Evolutionary conservation across 2,113 vertebrate species (phyloP).

Genomic region (Struthidea cinerea): DNA sequence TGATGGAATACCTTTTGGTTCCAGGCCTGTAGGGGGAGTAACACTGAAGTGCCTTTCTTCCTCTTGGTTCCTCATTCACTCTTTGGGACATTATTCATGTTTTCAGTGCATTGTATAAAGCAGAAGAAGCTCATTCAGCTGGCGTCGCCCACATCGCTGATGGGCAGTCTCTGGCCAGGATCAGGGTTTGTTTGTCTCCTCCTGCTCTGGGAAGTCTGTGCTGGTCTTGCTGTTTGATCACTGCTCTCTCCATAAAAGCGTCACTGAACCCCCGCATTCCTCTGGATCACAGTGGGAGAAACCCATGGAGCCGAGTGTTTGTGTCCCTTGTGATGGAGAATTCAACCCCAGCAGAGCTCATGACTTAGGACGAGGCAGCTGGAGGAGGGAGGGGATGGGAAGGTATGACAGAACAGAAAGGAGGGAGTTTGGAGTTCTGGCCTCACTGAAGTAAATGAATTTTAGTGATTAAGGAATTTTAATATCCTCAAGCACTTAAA

Average conservation of each 20-base stretch:
- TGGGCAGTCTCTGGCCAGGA: not conserved
- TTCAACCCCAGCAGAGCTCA: not conserved
- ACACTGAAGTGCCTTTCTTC: not conserved
- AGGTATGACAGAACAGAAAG: not conserved
- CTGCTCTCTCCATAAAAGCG: not conserved
- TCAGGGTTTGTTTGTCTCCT: not conserved
- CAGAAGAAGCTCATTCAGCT: not conserved
- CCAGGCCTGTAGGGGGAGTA: not conserved
- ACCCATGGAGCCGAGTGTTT: fast-evolving
- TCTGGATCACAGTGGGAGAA: not conserved
- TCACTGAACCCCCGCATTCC: not conserved
- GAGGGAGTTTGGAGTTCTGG: not conserved
- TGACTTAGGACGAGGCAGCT: not conserved
- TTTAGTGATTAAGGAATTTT: not conserved
- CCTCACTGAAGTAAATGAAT: not conserved
- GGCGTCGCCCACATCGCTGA: not conserved
- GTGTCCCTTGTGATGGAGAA: not conserved
- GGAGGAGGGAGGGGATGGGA: not conserved
- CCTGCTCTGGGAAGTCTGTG: not conserved
- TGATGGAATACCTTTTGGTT: not conserved
- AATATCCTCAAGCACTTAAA: not conserved
- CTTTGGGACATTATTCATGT: not conserved
- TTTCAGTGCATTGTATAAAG: not conserved
- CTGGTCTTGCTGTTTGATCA: not conserved
- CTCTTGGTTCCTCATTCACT: not conserved